Evolutionary conservation across 2,113 vertebrate genomes (phyloP).

Genomic region (Lepus americanus): DNA sequence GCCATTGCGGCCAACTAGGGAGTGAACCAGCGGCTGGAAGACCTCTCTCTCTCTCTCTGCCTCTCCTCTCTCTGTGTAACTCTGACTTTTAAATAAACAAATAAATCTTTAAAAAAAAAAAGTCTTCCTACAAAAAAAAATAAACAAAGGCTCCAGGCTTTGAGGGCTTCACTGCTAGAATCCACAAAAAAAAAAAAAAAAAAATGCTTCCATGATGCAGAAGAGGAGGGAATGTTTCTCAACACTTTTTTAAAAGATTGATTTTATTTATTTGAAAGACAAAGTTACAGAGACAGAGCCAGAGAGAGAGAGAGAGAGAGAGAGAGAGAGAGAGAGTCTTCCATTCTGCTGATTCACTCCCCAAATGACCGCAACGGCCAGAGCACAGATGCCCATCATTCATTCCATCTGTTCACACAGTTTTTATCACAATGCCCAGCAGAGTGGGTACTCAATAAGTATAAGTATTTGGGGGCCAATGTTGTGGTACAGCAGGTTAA

Average conservation of each 20-base stretch:
- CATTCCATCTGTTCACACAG: neutral
- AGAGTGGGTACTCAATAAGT: neutral
- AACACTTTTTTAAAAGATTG: neutral
- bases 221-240: neutral
- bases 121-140: constrained; percentile 9
- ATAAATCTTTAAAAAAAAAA: neutral
- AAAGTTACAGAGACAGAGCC: too few relatives aligned
- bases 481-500: too few relatives aligned
- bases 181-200: neutral
- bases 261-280: too few relatives aligned
- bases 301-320: too few relatives aligned
- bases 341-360: too few relatives aligned
- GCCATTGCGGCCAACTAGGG: too few relatives aligned
- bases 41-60: too few relatives aligned
- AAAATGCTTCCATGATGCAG: neutral
- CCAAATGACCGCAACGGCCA: too few relatives aligned
- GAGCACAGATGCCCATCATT: neutral
- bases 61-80: too few relatives aligned
- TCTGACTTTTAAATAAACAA: too few relatives aligned
- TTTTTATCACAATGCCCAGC: neutral
- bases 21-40: too few relatives aligned
- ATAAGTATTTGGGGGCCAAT: neutral
- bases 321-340: too few relatives aligned
- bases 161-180: neutral
- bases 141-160: neutral